These are phyloP conservation scores for Tetramorium bicarinatum DNA, from an alignment of 2,888 invertebrate species.

Conservation along the genomic window DNA sequence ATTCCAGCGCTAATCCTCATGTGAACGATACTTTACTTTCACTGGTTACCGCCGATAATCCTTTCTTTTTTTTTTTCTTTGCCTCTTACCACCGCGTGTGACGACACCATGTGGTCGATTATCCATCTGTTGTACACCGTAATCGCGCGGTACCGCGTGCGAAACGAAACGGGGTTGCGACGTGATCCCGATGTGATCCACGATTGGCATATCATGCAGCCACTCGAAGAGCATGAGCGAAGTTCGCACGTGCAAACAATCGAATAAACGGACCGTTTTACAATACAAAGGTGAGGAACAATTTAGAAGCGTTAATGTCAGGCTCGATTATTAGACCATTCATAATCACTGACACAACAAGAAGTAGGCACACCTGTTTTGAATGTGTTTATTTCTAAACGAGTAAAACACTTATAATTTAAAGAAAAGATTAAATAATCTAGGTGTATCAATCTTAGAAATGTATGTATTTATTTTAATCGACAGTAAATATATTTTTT, in stretches of 20 bases:
- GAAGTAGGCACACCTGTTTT: background rate
- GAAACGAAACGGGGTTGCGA: conserved; percentile 55
- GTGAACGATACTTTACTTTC: conserved; percentile 51
- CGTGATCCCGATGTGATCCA: conserved; percentile 53
- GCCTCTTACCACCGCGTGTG: conserved; percentile 40
- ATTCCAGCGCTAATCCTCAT: conserved; percentile 45
- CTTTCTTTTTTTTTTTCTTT: conserved; percentile 29
- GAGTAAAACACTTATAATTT: background rate
- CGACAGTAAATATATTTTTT: background rate
- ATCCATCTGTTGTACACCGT: conserved; percentile 44
- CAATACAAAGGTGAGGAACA: background rate
- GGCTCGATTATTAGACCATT: background rate
- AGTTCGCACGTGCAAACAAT: conserved; percentile 50
- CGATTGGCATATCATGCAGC: conserved; percentile 25
- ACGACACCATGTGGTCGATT: conserved; percentile 51
- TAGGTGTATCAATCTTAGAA: background rate
- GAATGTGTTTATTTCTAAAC: background rate
- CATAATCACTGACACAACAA: background rate
- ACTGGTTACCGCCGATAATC: conserved; percentile 43
- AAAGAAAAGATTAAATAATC: background rate
- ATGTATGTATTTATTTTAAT: background rate
- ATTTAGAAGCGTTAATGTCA: conserved; percentile 24
- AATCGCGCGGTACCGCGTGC: conserved; percentile 54
- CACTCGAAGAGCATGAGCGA: conserved; percentile 21
- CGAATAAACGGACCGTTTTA: conserved; percentile 41